Evolutionary conservation across 2,113 vertebrate species (phyloP).

Genomic region (Periophthalmus modestus): DNA sequence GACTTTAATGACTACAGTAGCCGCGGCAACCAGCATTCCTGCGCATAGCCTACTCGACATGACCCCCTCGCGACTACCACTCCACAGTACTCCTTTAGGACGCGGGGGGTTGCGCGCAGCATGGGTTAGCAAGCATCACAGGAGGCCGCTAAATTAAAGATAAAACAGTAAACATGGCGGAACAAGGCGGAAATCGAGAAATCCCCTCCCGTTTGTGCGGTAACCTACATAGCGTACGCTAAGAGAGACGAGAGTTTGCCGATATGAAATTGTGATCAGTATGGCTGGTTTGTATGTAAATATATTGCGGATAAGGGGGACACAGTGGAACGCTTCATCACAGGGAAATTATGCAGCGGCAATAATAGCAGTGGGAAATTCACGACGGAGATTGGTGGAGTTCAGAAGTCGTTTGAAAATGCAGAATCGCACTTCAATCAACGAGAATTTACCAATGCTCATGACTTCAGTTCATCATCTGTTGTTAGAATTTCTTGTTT

Average conservation of each 20-base stretch:
- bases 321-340: not conserved
- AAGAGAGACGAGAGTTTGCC: not conserved
- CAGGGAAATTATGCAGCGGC: not conserved
- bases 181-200: not conserved
- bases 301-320: not conserved
- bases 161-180: not conserved
- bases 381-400: not conserved
- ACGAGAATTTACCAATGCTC: no score
- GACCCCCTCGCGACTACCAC: slow-evolving; percentile 18
- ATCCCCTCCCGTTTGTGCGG: not conserved
- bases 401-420: not conserved
- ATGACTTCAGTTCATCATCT: no score
- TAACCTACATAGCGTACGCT: not conserved
- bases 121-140: slow-evolving; percentile 11
- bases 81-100: slow-evolving; percentile 11
- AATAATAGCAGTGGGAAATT: not conserved
- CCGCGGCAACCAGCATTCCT: slow-evolving; percentile 30
- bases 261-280: not conserved
- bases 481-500: no score
- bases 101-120: slow-evolving; percentile 4
- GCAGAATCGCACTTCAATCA: not conserved
- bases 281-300: not conserved
- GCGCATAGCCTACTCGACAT: slow-evolving; percentile 23
- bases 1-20: slow-evolving; percentile 57
- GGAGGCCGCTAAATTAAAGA: slow-evolving; percentile 1